phyloP scores from a whole-genome alignment of 2,888 invertebrate species.

The Eupithecia inturbata region DNA sequence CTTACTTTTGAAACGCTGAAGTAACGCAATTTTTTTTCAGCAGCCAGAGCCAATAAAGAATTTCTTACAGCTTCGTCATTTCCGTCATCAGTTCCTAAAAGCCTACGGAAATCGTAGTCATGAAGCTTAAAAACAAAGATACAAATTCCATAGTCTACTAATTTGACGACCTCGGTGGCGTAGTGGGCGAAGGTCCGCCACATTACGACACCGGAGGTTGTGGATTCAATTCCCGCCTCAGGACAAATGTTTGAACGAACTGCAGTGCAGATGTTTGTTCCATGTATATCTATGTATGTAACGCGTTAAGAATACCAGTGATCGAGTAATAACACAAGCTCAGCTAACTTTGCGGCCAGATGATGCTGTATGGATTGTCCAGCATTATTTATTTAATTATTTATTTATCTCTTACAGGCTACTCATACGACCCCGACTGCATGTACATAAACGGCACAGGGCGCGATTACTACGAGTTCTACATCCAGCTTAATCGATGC shows the following conservation, averaged over 20 bases:
- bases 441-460: constrained; percentile 98
- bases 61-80: neutral
- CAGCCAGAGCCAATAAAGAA: neutral
- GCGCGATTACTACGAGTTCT: constrained; percentile 95
- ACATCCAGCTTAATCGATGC: constrained; percentile 95
- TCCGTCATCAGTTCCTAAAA: neutral
- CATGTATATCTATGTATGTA: too few relatives aligned
- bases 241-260: too few relatives aligned
- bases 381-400: too few relatives aligned
- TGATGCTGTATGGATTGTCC: too few relatives aligned
- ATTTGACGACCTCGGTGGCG: too few relatives aligned
- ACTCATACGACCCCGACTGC: constrained; percentile 96
- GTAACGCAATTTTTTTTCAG: neutral
- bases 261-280: too few relatives aligned
- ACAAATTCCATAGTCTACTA: neutral
- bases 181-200: too few relatives aligned
- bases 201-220: too few relatives aligned
- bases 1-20: neutral
- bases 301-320: too few relatives aligned
- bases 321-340: too few relatives aligned
- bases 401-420: constrained; percentile 83
- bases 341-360: too few relatives aligned
- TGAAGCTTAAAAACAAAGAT: neutral
- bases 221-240: too few relatives aligned
- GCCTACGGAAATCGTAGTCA: neutral